phyloP scores from a whole-genome alignment of 2,888 invertebrate genomes.

The Gandaritis pyraliata region DNA sequence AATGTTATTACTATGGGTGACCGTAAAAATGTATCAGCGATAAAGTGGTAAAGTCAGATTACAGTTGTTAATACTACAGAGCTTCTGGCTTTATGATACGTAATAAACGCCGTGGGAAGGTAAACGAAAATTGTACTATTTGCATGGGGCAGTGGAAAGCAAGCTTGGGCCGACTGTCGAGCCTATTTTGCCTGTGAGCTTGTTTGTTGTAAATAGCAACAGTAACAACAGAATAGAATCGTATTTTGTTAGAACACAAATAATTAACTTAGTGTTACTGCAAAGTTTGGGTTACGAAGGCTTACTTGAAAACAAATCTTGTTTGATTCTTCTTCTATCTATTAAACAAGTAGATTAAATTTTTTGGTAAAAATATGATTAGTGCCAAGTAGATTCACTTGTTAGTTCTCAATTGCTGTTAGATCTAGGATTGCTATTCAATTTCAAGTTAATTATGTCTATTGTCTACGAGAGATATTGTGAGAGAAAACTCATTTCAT shows the following conservation, averaged over 20 bases:
- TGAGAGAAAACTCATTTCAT: constrained; percentile 20
- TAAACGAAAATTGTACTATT: constrained; percentile 21
- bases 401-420: constrained; percentile 15
- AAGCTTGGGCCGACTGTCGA: neutral
- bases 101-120: constrained; percentile 1
- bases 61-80: constrained; percentile 20
- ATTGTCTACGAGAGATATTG: constrained; percentile 15
- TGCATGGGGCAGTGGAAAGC: constrained; percentile 15
- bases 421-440: constrained; percentile 19
- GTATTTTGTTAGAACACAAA: constrained; percentile 16
- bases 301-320: too few relatives aligned
- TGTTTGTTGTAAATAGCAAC: constrained; percentile 12
- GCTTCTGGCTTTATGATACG: constrained; percentile 8
- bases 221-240: constrained; percentile 14
- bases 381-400: neutral
- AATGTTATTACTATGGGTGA: constrained; percentile 45
- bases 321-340: too few relatives aligned
- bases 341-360: too few relatives aligned
- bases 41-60: constrained; percentile 26
- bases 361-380: too few relatives aligned
- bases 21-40: constrained; percentile 38
- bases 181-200: constrained; percentile 13
- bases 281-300: neutral
- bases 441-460: constrained; percentile 20
- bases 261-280: constrained; percentile 9